phyloP scores from a whole-genome alignment of 2,888 invertebrate species.

The Andricus curvator region DNA sequence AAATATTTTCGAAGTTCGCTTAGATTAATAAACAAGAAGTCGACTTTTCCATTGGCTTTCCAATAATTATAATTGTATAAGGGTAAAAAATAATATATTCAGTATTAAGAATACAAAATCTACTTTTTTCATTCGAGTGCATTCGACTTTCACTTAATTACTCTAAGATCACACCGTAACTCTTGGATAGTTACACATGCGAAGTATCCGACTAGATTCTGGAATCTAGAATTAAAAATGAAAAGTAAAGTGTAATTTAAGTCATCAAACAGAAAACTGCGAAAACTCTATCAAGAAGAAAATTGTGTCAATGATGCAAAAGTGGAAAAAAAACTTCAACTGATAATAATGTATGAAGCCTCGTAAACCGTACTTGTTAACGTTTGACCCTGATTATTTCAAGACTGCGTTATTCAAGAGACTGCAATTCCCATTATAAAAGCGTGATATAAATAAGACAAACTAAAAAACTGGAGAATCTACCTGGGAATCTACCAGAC shows the following conservation, averaged over 20 bases:
- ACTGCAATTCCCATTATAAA: neutral
- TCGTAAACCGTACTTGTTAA: neutral
- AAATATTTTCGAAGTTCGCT: neutral
- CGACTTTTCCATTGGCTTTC: neutral
- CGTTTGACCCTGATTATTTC: neutral
- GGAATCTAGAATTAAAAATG: neutral
- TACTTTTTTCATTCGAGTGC: constrained; percentile 34
- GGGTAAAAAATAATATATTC: constrained; percentile 6
- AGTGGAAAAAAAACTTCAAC: neutral
- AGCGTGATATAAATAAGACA: neutral
- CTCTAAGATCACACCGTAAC: constrained; percentile 34
- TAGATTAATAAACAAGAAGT: neutral
- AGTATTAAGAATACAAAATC: constrained; percentile 24
- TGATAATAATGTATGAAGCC: neutral
- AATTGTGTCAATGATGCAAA: constrained; percentile 6
- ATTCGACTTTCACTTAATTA: constrained; percentile 40
- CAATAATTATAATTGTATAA: neutral
- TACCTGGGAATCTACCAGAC: neutral
- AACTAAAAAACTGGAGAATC: neutral
- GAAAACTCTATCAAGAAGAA: constrained; percentile 19
- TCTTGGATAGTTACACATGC: constrained; percentile 13
- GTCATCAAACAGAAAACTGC: neutral
- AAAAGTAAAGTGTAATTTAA: constrained; percentile 19
- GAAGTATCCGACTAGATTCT: constrained; percentile 2
- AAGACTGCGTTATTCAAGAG: neutral